Percentiles rank a stretch among this genome's conserved stretches.
These are phyloP conservation scores for Heliconius hermathena DNA, from an alignment of 1,140 invertebrate species.

Conservation along the genomic window DNA sequence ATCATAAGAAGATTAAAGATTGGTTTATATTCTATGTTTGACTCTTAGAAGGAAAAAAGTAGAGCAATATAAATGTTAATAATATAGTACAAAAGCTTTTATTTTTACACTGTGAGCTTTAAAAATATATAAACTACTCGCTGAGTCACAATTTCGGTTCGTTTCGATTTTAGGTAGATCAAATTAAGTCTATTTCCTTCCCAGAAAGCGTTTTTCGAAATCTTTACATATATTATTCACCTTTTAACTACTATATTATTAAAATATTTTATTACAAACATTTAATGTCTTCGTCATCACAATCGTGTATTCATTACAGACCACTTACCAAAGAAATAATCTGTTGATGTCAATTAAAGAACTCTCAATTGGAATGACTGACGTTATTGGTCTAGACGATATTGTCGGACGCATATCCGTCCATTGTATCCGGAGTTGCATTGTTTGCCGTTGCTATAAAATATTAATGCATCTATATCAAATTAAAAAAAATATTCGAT, in stretches of 20 bases:
- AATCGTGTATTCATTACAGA: not conserved
- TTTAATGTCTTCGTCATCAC: not conserved
- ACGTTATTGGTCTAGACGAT: constrained; percentile 46
- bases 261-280: no score
- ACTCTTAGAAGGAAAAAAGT: no score
- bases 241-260: no score
- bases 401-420: constrained; percentile 62
- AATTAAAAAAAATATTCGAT: not conserved
- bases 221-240: no score
- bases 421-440: constrained; percentile 64
- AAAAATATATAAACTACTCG: no score
- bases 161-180: not conserved
- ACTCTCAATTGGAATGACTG: constrained; percentile 29
- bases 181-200: no score
- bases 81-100: not conserved
- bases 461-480: constrained; percentile 48
- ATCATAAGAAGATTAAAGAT: not conserved
- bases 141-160: not conserved
- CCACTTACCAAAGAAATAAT: constrained; percentile 6
- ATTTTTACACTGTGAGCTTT: not conserved
- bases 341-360: constrained; percentile 38
- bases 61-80: not conserved
- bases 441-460: constrained; percentile 50
- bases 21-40: no score
- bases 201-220: no score